These are phyloP conservation scores for Tanypteryx hageni DNA, from an alignment of 2,888 invertebrate species.

Conservation along the genomic window DNA sequence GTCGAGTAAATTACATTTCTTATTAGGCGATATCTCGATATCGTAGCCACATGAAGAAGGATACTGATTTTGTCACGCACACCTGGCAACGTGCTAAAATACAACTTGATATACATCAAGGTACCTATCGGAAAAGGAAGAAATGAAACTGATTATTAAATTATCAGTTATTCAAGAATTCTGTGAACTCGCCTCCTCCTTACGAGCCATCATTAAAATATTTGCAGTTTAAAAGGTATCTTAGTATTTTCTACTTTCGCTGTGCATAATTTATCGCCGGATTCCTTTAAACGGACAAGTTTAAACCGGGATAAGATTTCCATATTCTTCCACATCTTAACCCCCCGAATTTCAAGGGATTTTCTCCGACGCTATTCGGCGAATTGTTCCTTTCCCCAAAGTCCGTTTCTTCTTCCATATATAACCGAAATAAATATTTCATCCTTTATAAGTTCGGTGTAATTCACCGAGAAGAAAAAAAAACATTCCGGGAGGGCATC, in stretches of 20 bases:
- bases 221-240: conserved; percentile 23
- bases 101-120: no score
- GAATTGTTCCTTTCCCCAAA: neutral
- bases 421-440: neutral
- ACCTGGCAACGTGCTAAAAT: no score
- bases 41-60: no score
- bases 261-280: conserved; percentile 13
- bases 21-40: no score
- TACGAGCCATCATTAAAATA: neutral
- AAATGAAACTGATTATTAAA: neutral
- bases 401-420: neutral
- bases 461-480: neutral
- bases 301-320: neutral
- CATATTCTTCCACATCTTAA: neutral
- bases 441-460: neutral
- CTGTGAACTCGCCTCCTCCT: neutral
- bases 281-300: neutral
- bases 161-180: neutral
- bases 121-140: neutral
- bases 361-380: neutral
- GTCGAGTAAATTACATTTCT: no score
- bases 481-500: neutral
- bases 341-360: neutral
- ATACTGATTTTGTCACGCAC: no score
- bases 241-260: neutral